Conservation (phyloP, 2,888 invertebrate genomes). For the Hemaris fuciformis region DNA sequence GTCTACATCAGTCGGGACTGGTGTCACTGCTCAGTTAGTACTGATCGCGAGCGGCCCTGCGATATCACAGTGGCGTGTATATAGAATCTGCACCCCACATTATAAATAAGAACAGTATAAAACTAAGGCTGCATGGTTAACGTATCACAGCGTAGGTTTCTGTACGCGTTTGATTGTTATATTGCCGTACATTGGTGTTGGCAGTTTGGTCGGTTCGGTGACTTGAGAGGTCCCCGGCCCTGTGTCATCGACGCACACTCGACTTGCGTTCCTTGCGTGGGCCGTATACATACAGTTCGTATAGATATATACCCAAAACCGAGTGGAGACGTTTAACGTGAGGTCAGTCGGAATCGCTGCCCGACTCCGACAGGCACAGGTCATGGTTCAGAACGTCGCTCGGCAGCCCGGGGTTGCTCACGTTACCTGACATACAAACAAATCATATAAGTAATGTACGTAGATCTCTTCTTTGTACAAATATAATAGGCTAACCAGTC, state of each 20-base stretch:
- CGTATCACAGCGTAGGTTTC: slow-evolving; percentile 13
- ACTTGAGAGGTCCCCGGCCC: neutral
- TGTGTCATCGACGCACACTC: neutral
- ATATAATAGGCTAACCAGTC: too few relatives aligned
- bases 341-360: slow-evolving; percentile 88
- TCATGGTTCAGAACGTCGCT: slow-evolving; percentile 90
- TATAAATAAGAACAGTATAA: slow-evolving; percentile 12
- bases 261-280: slow-evolving; percentile 19
- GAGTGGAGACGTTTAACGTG: slow-evolving; percentile 36
- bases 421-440: slow-evolving; percentile 37
- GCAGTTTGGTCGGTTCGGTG: neutral
- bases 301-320: slow-evolving; percentile 35
- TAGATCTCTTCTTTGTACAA: too few relatives aligned
- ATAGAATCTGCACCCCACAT: slow-evolving; percentile 11
- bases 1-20: neutral
- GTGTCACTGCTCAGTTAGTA: neutral
- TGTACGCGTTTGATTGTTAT: slow-evolving; percentile 9
- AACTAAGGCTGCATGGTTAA: slow-evolving; percentile 8
- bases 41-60: neutral
- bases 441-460: neutral
- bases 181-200: neutral
- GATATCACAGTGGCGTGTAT: neutral
- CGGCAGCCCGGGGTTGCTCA: slow-evolving; percentile 68
- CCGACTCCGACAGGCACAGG: slow-evolving; percentile 92
- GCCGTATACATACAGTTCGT: slow-evolving; percentile 20